Percentiles rank a stretch among this genome's conserved stretches.
phyloP scores from a whole-genome alignment of 2,113 vertebrate genomes.

The Amblyornis subalaris region DNA sequence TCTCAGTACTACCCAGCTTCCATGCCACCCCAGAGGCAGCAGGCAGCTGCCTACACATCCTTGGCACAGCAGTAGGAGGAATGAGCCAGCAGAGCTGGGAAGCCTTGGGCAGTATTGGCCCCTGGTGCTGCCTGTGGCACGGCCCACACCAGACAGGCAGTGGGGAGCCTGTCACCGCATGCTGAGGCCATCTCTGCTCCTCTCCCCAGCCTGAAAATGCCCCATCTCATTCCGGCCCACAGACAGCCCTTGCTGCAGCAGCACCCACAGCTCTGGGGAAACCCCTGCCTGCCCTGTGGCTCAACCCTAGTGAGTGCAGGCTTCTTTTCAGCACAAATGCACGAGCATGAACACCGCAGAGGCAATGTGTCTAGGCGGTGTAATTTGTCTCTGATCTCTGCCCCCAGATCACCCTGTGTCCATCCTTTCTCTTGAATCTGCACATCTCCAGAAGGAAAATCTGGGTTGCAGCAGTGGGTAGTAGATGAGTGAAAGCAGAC shows the following conservation, averaged over 20 bases:
- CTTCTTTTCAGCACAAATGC: not conserved
- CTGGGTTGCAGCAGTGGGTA: not conserved
- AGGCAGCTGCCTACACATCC: not conserved
- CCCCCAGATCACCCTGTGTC: not conserved
- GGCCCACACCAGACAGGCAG: not conserved
- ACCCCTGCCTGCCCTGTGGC: not conserved
- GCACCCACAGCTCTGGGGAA: not conserved
- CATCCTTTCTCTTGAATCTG: not conserved
- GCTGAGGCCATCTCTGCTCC: not conserved
- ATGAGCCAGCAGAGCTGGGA: not conserved
- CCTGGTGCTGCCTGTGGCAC: not conserved
- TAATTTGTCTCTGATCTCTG: not conserved
- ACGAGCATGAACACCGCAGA: accelerated
- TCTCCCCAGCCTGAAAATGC: not conserved
- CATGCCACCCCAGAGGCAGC: not conserved
- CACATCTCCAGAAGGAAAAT: not conserved
- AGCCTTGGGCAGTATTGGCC: accelerated
- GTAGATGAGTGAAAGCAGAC: not conserved
- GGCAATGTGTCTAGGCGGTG: not conserved
- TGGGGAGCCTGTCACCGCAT: accelerated
- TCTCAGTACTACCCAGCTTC: not conserved
- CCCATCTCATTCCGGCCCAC: not conserved
- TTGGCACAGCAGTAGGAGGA: not conserved
- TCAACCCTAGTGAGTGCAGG: not conserved
- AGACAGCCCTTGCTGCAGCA: not conserved